These are phyloP conservation scores for Siphamia tubifer DNA, from an alignment of 2,113 vertebrate species.

Conservation along the genomic window DNA sequence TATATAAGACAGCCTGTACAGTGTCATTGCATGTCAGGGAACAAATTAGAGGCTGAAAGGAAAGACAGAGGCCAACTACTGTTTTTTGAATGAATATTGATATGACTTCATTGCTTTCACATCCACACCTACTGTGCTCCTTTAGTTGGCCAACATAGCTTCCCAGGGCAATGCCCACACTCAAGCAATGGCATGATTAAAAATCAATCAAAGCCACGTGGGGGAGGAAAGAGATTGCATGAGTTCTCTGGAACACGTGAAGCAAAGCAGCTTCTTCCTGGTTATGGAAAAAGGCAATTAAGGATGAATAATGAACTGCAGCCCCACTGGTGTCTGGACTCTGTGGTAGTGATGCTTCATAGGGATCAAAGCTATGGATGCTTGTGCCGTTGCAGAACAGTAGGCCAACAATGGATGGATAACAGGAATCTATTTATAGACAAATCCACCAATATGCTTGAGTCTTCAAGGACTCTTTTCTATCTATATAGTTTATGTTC, in stretches of 20 bases:
- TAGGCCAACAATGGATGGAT: conserved; percentile 2
- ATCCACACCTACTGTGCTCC: conserved; percentile 17
- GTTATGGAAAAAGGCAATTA: conserved; percentile 65
- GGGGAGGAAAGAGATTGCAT: conserved; percentile 32
- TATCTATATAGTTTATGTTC: background rate
- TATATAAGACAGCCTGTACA: background rate
- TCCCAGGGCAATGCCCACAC: conserved; percentile 16
- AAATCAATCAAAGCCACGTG: conserved; percentile 55
- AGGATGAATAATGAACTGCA: conserved; percentile 60
- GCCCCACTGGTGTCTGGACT: conserved; percentile 51
- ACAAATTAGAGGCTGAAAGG: conserved; percentile 9
- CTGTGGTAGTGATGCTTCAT: conserved; percentile 24
- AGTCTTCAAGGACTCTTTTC: background rate
- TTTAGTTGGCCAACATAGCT: conserved; percentile 21
- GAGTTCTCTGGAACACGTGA: conserved; percentile 39
- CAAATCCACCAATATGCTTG: background rate
- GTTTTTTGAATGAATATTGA: conserved; percentile 36
- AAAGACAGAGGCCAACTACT: conserved; percentile 12
- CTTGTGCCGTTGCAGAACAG: conserved; percentile 1
- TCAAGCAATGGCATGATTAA: conserved; percentile 42
- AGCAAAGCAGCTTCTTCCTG: conserved; percentile 42
- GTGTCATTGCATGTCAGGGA: background rate
- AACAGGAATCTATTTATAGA: conserved; percentile 23
- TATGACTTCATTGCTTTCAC: conserved; percentile 19
- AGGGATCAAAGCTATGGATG: conserved; percentile 37